Evolutionary conservation across 1,140 invertebrate genomes (phyloP), one percentile per base, ranked within the genome.

Genomic region (Scaptodrosophila lebanonensis): DNA sequence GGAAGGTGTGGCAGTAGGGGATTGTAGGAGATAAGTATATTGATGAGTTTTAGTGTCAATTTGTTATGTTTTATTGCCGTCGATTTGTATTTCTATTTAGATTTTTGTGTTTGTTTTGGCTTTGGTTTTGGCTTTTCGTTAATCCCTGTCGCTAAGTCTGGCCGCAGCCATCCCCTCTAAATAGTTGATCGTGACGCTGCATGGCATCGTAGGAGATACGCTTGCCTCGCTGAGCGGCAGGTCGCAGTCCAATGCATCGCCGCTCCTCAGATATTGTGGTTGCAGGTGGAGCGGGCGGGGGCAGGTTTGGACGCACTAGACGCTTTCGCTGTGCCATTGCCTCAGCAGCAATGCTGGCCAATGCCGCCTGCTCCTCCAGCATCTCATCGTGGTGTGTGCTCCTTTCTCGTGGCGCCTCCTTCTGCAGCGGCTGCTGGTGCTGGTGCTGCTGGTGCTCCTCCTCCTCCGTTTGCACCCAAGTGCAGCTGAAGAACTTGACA

Each of bases 131-230:
- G n/a, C n/a, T n/a, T n/a, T 15, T 18, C 6, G 5, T 36, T 38
- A 15, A 36, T 42, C 7, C 33, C 22, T 18, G 30, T 2, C 0
- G 15, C 20, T 8, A 4, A n/a, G 20, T 4, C 16, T 33, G 11
- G 3, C 20, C 7, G 25, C 15, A 29, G 1, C 1, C 32, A 35
- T 18, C 36, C 1, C 22, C 25, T 8, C 42, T 29, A 1, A 57
- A 8, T 17, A 69, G 33, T n/a, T 60, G 59, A 20, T 69, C 59
- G 15, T 58, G 44, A 6, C 65, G 59, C 13, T 57, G 42, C 58
- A 69, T 22, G 4, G 64, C 47, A 20, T 52, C 59, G 27, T 63
- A 64, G 7, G 66, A 69, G 29, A 48, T 59, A n/a, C 45, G 16
- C 5, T 30, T 29, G 5, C 20, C 38, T 1, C 30, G 30, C 15